phyloP scores from a whole-genome alignment of 1,140 invertebrate genomes.

The Bemisia tabaci region DNA sequence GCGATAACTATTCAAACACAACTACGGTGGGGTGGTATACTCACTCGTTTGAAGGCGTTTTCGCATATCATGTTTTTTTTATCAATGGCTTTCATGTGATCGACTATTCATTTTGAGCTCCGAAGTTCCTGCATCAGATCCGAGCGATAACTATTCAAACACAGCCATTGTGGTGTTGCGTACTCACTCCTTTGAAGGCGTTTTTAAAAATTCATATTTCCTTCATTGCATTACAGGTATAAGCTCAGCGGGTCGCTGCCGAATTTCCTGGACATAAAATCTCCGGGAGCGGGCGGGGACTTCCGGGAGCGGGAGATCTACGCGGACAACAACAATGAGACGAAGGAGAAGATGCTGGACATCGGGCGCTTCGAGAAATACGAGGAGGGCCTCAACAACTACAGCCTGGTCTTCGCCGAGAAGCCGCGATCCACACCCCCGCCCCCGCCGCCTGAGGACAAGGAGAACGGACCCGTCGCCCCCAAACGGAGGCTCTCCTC shows the following conservation, averaged over 20 bases:
- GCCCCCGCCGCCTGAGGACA: neutral
- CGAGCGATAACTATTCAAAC: too few species aligned
- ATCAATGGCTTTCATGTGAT: too few species aligned
- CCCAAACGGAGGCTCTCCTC: neutral
- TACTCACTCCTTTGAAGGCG: too few species aligned
- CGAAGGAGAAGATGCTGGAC: neutral
- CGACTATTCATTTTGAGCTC: too few species aligned
- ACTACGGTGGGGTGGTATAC: too few species aligned
- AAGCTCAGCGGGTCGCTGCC: neutral
- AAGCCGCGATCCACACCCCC: neutral
- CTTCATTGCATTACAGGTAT: too few species aligned
- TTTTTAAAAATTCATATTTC: too few species aligned
- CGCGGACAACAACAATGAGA: neutral
- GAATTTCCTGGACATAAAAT: neutral
- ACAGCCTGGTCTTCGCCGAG: neutral
- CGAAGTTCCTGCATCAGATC: too few species aligned
- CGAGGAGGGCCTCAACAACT: neutral
- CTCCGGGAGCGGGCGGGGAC: neutral
- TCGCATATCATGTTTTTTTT: too few species aligned
- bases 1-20: too few species aligned
- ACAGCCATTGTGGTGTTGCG: too few species aligned
- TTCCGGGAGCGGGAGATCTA: neutral
- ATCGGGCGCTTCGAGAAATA: neutral
- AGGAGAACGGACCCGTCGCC: neutral
- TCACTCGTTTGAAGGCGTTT: too few species aligned